Evolutionary conservation across 1,140 invertebrate genomes (phyloP).

Genomic region (Apolygus lucorum): DNA sequence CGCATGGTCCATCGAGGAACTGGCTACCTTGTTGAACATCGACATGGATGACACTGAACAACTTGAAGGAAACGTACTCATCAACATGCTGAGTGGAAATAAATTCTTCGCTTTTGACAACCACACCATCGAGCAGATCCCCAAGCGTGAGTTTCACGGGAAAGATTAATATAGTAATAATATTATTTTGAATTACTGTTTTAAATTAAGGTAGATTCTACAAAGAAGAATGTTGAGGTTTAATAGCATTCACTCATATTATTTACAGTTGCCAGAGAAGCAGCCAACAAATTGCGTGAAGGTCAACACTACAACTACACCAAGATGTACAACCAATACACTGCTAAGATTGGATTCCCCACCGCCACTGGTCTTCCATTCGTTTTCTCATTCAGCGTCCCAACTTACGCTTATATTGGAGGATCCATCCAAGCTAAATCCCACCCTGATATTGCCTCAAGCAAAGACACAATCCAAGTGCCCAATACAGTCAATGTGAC

Average conservation of each 20-base stretch:
- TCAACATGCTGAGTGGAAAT: conserved; percentile 40
- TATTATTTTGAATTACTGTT: background rate
- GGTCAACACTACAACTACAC: conserved; percentile 46
- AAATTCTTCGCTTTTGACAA: conserved; percentile 49
- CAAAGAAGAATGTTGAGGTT: background rate
- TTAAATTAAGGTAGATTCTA: too few species aligned
- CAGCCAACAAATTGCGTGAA: conserved; percentile 37
- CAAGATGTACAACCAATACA: conserved; percentile 44
- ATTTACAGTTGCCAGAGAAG: conserved; percentile 38
- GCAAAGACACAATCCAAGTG: conserved; percentile 31
- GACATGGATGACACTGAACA: conserved; percentile 42
- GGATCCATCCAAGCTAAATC: conserved; percentile 41
- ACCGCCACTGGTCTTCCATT: conserved; percentile 57
- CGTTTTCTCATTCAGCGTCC: conserved; percentile 48
- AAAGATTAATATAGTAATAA: background rate
- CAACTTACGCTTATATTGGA: conserved; percentile 42
- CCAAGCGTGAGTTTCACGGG: conserved; percentile 36
- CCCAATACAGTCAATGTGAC: conserved; percentile 39
- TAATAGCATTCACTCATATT: background rate
- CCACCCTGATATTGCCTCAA: conserved; percentile 36
- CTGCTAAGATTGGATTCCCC: conserved; percentile 52
- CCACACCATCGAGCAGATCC: conserved; percentile 43
- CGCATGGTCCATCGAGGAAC: conserved; percentile 41
- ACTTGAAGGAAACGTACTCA: conserved; percentile 47
- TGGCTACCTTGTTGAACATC: conserved; percentile 49